These are phyloP conservation scores for Phasianus colchicus DNA, from an alignment of 2,113 vertebrate species.

Conservation along the genomic window DNA sequence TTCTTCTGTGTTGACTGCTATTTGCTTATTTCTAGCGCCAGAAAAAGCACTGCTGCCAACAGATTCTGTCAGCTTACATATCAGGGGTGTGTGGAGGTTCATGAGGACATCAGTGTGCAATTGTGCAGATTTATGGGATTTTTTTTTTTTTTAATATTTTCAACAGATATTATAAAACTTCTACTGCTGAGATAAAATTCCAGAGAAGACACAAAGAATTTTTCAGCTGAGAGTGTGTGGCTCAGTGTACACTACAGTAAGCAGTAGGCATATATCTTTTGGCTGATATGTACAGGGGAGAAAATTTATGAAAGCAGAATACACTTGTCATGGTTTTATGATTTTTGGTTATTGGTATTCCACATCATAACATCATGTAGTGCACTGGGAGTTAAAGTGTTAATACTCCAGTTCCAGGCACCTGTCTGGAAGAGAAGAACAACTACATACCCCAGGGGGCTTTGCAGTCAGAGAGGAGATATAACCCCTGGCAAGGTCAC, in stretches of 20 bases:
- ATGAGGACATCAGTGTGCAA: constrained; percentile 45
- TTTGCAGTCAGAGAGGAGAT: too few relatives aligned
- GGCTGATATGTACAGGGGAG: background rate
- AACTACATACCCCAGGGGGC: too few relatives aligned
- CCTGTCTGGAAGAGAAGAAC: too few relatives aligned
- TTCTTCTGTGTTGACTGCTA: constrained; percentile 75
- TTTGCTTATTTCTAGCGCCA: constrained; percentile 66
- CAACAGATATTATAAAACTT: constrained; percentile 57
- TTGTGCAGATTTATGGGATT: constrained; percentile 45
- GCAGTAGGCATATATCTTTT: background rate
- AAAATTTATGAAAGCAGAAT: background rate
- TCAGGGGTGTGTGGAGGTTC: constrained; percentile 58
- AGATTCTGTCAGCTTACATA: constrained; percentile 65
- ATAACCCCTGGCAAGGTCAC: too few relatives aligned
- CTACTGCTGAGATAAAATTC: constrained; percentile 22
- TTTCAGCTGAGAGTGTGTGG: background rate
- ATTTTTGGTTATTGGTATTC: too few relatives aligned
- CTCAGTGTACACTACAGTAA: constrained; percentile 7
- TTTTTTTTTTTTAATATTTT: background rate
- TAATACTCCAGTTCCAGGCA: too few relatives aligned
- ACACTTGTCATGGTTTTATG: background rate
- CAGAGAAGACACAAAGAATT: constrained; percentile 11
- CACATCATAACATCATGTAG: too few relatives aligned
- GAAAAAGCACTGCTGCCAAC: constrained; percentile 70
- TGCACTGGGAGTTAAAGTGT: too few relatives aligned